Percentiles rank a stretch among this genome's conserved stretches.
Conservation (phyloP, 2,888 invertebrate species). For the Gymnoscelis rufifasciata region DNA sequence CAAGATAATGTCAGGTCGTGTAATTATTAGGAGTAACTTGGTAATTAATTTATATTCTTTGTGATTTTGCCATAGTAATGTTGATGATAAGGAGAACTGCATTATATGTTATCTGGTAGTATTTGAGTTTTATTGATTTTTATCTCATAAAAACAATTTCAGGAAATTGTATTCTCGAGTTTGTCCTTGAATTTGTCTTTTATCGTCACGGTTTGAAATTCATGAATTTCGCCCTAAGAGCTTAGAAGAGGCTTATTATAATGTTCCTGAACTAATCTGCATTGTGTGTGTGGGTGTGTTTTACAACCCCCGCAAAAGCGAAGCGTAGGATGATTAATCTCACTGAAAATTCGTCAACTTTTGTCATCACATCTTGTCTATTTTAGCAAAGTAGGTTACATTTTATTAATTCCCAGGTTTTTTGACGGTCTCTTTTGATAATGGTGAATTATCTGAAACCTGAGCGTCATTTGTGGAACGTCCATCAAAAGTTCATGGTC, state of each 20-base stretch:
- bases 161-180: no score
- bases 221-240: constrained; percentile 21
- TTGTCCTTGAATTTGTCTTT: no score
- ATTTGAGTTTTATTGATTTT: no score
- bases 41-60: neutral
- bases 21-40: neutral
- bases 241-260: no score
- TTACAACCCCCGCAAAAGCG: neutral
- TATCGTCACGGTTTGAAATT: no score
- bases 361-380: neutral
- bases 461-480: constrained; percentile 48
- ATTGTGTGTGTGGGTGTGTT: neutral
- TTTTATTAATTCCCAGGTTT: neutral
- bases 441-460: constrained; percentile 33
- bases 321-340: constrained; percentile 1
- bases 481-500: constrained; percentile 58
- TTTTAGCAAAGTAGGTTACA: neutral
- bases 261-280: constrained; percentile 24
- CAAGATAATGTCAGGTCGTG: neutral
- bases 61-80: no score
- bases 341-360: neutral
- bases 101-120: no score
- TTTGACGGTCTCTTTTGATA: constrained; percentile 8
- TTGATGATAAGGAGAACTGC: no score
- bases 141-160: no score